These are phyloP conservation scores for Lithobius niger DNA, from an alignment of 1,140 invertebrate species.

Conservation along the genomic window DNA sequence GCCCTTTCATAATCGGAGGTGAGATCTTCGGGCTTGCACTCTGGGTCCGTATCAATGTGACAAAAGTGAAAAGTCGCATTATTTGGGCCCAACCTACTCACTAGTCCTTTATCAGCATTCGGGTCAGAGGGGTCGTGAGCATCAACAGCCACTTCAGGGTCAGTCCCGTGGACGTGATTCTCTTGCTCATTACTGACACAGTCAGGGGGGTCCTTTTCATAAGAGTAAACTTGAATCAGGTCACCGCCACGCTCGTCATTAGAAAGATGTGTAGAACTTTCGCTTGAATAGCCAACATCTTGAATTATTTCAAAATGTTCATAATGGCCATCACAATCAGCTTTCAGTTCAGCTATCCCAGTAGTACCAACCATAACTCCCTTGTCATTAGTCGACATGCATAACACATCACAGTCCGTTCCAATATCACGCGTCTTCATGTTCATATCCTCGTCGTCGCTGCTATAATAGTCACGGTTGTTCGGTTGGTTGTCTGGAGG, in stretches of 20 bases:
- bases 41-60: conserved; percentile 68
- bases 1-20: neutral
- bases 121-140: conserved; percentile 27
- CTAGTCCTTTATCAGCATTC: no score
- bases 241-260: conserved; percentile 25
- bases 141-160: conserved; percentile 12
- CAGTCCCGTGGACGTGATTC: conserved; percentile 13
- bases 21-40: conserved; percentile 29
- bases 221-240: conserved; percentile 4
- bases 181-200: no score
- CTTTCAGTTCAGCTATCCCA: conserved; percentile 18
- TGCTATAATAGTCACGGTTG: neutral
- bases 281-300: conserved; percentile 32
- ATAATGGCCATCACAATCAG: conserved; percentile 11
- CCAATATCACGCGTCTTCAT: conserved; percentile 3
- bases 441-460: neutral
- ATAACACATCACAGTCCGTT: neutral
- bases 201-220: no score
- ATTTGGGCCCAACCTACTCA: conserved; percentile 48
- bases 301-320: conserved; percentile 19
- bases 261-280: conserved; percentile 27
- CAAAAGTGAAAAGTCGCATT: conserved; percentile 67
- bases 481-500: no score
- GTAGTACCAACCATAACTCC: conserved; percentile 18
- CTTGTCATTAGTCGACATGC: conserved; percentile 14